Percentiles rank a stretch among this genome's conserved stretches.
phyloP scores from a whole-genome alignment of 2,888 invertebrate species.

The Scaptomyza caliginosa region DNA sequence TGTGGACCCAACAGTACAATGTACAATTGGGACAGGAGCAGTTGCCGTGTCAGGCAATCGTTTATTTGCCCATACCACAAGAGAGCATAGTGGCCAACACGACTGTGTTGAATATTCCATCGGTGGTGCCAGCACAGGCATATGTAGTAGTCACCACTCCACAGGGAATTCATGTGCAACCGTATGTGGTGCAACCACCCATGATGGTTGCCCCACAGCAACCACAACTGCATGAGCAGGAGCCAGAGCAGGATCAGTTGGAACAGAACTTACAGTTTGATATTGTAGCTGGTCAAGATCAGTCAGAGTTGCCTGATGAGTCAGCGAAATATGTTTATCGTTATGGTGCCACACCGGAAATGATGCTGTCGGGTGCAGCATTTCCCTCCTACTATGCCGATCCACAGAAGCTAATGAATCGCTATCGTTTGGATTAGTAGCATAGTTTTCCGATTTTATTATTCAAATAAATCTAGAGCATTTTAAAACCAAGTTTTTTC shows the following conservation, averaged over 20 bases:
- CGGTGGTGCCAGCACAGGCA: constrained; percentile 9
- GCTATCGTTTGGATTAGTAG: constrained; percentile 3
- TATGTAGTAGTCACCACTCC: constrained; percentile 25
- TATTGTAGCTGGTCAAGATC: no score
- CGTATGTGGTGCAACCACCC: constrained; percentile 11
- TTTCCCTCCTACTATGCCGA: constrained; percentile 40
- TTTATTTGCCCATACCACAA: constrained; percentile 21
- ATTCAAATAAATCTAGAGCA: constrained; percentile 24
- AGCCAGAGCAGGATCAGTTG: not conserved
- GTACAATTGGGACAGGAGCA: not conserved
- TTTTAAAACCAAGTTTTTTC: not conserved
- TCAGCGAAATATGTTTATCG: constrained; percentile 21
- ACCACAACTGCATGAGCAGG: not conserved
- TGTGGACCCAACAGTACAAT: constrained; percentile 11
- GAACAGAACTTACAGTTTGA: not conserved
- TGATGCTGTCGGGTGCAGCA: constrained; percentile 35
- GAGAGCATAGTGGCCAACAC: constrained; percentile 4
- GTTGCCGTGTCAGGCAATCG: constrained; percentile 18
- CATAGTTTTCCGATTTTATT: not conserved
- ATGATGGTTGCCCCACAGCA: not conserved
- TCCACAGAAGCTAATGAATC: constrained; percentile 13
- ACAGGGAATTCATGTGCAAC: constrained; percentile 27
- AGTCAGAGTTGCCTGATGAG: not conserved
- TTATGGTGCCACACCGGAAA: constrained; percentile 40
- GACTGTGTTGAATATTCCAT: constrained; percentile 19